Evolutionary conservation across 2,888 invertebrate genomes (phyloP), one percentile per base, ranked within the genome.

Genomic region (Ectemnius lituratus): DNA sequence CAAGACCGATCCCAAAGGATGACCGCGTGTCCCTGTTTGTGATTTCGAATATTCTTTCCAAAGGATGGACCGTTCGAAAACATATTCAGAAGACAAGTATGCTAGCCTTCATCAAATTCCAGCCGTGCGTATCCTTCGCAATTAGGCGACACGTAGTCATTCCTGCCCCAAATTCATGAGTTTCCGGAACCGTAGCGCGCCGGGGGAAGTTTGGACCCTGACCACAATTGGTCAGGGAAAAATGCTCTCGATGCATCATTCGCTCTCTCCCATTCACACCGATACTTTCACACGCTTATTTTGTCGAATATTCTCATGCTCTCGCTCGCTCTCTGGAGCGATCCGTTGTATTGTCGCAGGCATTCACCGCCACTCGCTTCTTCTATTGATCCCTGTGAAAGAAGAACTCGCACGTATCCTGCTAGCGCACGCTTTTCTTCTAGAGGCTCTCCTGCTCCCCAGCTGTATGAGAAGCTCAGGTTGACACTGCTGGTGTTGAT

Each of bases 391-490:
- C 57, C 23, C 20, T 28, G 64, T 20, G 75, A 75, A 80, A 78
- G 78, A 79, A 78, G 78, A 79, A 78, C 74, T 79, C 79, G 70
- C 78, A 76, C 63, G 59, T 61, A 64, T 63, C 52, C 27, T 56
- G 62, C n/a, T 63, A 70, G 23, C 61, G 67, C 58, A 65, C 64
- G 71, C 79, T 74, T 23, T 23, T 69, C 73, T 37, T 37, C 37
- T 2, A 11, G 37, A 37, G 37, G 37, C 37, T 37, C 37, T 37
- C 37, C 37, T 37, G 60, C 37, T 64, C 56, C 58, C 57, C 69
- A 63, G 77, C 79, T 65, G 84, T 84, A 85, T 84, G 87, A 87
- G 78, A 82, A 81, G 67, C 59, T 78, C 70, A 74, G 62, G 75
- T 63, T 82, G 73, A 61, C 81, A 74, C 63, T 71, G 76, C 72